Conservation (phyloP, 2,888 invertebrate species). For the Hedya salicella region DNA sequence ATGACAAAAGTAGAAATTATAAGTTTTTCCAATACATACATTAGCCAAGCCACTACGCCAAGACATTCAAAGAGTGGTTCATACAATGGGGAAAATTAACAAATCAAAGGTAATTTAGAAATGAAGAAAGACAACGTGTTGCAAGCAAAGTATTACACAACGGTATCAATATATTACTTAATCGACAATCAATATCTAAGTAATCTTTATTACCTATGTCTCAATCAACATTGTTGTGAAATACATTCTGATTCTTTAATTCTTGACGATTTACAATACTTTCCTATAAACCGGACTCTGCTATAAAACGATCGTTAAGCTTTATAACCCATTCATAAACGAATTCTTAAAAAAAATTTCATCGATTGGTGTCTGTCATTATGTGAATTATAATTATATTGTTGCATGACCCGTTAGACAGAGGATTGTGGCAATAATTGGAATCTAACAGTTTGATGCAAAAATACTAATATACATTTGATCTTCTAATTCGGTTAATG, state of each 20-base stretch:
- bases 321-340: conserved; percentile 42
- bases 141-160: too few relatives aligned
- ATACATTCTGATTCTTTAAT: conserved; percentile 16
- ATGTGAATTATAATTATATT: conserved; percentile 45
- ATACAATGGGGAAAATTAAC: too few relatives aligned
- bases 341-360: conserved; percentile 44
- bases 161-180: too few relatives aligned
- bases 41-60: too few relatives aligned
- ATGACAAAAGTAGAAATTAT: too few relatives aligned
- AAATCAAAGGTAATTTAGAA: too few relatives aligned
- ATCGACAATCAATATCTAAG: not conserved
- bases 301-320: conserved; percentile 44
- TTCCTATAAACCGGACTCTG: conserved; percentile 36
- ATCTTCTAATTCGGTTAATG: not conserved
- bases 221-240: conserved; percentile 19
- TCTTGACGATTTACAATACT: conserved; percentile 32
- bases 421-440: conserved; percentile 40
- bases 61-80: too few relatives aligned
- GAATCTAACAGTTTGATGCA: conserved; percentile 7
- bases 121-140: too few relatives aligned
- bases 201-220: conserved; percentile 2
- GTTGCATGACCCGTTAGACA: conserved; percentile 47
- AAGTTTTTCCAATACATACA: too few relatives aligned
- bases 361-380: conserved; percentile 44
- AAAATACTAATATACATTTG: conserved; percentile 13